These are phyloP conservation scores for Pungitius pungitius DNA, from an alignment of 2,113 vertebrate species.

Conservation along the genomic window DNA sequence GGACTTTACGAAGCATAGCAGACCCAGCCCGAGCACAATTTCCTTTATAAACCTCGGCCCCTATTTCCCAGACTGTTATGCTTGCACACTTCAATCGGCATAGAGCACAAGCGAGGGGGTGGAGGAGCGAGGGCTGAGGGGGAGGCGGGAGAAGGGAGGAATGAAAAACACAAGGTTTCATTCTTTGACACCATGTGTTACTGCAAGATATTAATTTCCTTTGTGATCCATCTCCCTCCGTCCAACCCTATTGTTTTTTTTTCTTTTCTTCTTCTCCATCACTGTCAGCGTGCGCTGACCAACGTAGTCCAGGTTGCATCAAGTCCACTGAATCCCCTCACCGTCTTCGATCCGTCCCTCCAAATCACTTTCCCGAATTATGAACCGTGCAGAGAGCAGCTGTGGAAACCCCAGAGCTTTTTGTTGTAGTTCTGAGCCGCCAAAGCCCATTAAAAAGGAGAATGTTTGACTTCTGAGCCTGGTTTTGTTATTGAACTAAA, in stretches of 20 bases:
- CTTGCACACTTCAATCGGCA: slow-evolving; percentile 72
- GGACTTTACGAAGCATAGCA: slow-evolving; percentile 25
- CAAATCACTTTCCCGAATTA: slow-evolving; percentile 66
- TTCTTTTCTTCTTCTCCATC: slow-evolving; percentile 75
- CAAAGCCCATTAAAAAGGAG: slow-evolving; percentile 67
- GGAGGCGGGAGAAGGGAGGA: slow-evolving; percentile 47
- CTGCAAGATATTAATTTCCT: slow-evolving; percentile 77
- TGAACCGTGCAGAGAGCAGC: slow-evolving; percentile 63
- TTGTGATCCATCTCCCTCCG: slow-evolving; percentile 57
- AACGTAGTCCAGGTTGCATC: slow-evolving; percentile 67
- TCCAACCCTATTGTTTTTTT: slow-evolving; percentile 57
- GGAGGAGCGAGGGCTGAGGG: slow-evolving; percentile 46
- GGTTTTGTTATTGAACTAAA: slow-evolving; percentile 57
- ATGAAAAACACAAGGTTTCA: slow-evolving; percentile 75
- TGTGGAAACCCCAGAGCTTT: slow-evolving; percentile 64
- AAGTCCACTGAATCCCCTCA: slow-evolving; percentile 60
- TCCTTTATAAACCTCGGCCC: slow-evolving; percentile 62
- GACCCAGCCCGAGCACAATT: slow-evolving; percentile 45
- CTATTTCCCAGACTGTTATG: slow-evolving; percentile 69
- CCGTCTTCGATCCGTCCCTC: slow-evolving; percentile 60
- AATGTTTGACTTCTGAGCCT: slow-evolving; percentile 66
- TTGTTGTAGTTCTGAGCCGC: slow-evolving; percentile 54
- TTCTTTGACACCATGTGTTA: slow-evolving; percentile 77
- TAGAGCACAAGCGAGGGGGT: slow-evolving; percentile 43
- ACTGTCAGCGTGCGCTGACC: slow-evolving; percentile 59